phyloP scores from a whole-genome alignment of 2,888 invertebrate species.

The Polyommatus iphigenia region DNA sequence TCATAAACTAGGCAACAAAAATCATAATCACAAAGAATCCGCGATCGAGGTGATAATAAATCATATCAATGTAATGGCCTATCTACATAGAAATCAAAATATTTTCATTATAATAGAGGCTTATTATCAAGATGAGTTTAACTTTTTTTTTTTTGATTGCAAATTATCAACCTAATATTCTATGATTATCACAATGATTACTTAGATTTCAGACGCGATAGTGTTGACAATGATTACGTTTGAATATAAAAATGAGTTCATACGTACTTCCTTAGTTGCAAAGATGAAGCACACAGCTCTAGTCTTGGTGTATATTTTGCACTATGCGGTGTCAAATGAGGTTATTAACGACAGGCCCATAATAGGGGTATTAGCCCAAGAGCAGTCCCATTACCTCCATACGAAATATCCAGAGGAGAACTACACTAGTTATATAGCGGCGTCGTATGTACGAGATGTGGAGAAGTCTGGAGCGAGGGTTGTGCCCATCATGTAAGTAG shows the following conservation, averaged over 20 bases:
- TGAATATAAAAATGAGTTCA: not conserved
- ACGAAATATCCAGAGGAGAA: conserved; percentile 73
- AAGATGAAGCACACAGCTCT: conserved; percentile 58
- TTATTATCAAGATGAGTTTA: not conserved
- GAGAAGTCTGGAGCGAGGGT: conserved; percentile 93
- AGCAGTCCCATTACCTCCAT: conserved; percentile 78
- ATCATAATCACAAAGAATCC: no score
- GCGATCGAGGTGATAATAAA: no score
- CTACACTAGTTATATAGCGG: conserved; percentile 88
- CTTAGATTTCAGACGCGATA: not conserved
- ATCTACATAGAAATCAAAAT: not conserved
- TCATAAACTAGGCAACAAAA: no score
- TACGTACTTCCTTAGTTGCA: conserved; percentile 38
- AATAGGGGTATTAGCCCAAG: conserved; percentile 86
- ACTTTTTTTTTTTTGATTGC: not conserved
- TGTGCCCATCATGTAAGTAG: conserved; percentile 88
- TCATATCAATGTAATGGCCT: not conserved
- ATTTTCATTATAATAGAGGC: not conserved
- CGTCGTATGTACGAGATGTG: conserved; percentile 93
- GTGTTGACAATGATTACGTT: conserved; percentile 12
- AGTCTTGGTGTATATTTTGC: conserved; percentile 53
- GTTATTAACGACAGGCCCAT: conserved; percentile 78
- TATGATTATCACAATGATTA: not conserved
- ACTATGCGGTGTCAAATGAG: conserved; percentile 57
- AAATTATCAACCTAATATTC: not conserved